Evolutionary conservation across 2,113 vertebrate species (phyloP), one percentile per base, ranked within the genome.

Genomic region (Sylvia atricapilla): DNA sequence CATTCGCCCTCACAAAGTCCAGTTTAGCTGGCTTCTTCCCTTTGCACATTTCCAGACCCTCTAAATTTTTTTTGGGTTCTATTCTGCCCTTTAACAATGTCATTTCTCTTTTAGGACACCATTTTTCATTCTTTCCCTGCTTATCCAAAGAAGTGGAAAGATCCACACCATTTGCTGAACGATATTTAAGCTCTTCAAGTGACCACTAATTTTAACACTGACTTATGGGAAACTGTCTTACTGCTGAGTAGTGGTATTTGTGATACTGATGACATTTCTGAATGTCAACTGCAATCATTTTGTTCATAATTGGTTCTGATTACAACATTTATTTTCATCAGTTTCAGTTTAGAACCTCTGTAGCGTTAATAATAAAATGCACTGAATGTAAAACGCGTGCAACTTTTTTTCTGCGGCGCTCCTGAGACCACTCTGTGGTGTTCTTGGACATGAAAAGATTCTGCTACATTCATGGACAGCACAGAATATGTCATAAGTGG

Each of bases 261-360:
- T 85, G 69, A 93, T 88, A 83, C 78, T 74, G 64, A 52, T 89
- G 79, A 69, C 67, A 63, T 78, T 87, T 83, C 49, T 70, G 33
- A 94, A 84, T 89, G 82, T 81, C 86, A 92, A 5, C 43, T 80
- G 59, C 56, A 79, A 82, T 73, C 1, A 64, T 73, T 95, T 95
- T 63, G 7, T 53, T 91, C 74, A 18, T 90, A 87, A 58, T 50
- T 72, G 70, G 22, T 84, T 90, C 56, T 80, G 52, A 76, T 96
- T 91, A 56, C 53, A 84, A 91, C 68, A 90, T 92, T 90, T 89
- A 59, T 94, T 96, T 96, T 89, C 56, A 93, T 81, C 11, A 35
- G 50, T 79, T 90, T 92, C 30, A 30, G 92, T 96, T 93, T 79
- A 87, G 62, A 93, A 79, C 24, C 60, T 80, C 58, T 90, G 15